Evolutionary conservation across 2,797 vertebrate species (phyloP), one percentile per base, ranked within the genome.

Genomic region (Tiaroga cobitis): DNA sequence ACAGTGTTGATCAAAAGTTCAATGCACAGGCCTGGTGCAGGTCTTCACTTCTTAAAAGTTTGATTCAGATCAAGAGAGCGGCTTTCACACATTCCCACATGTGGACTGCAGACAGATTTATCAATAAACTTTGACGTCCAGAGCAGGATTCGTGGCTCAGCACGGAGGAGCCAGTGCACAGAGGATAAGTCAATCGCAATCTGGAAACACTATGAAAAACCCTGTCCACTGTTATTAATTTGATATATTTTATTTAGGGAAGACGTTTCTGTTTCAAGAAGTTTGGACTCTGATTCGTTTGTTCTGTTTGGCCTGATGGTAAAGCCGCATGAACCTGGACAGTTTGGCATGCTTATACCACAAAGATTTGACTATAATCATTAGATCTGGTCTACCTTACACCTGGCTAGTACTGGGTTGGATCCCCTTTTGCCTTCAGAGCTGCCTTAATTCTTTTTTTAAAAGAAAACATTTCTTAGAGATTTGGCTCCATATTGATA

Each of bases 401-500:
- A 26, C 59, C 59, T 26, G 11, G 59, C 59, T 26, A n/a, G 54
- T 24, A n/a, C 56, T 1, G 10, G 56, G 24, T 61, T 56, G 51
- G 51, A 56, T 56, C 16, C 49, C 51, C 7, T 5, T 56, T 56
- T 26, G n/a, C 4, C n/a, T 61, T 61, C n/a, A 61, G 59, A 26
- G 5, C n/a, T 61, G 59, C 59, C n/a, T 61, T 61, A 6, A 15
- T 59, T 59, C 24, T 29, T 59, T 59, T 59, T 34, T 34, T 3
- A 34, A 34, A 34, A 3, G 3, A 34, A 21, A 61, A 5, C 24
- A 61, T 26, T 61, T n/a, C 24, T 26, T 49, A 24, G 9, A 13
- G 9, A 37, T 54, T 54, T 54, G 34, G 46, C 9, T 54, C 5
- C 73, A 56, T 76, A 24, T 76, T 76, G 86, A 92, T 78, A 88